Conservation (phyloP, 1,140 invertebrate genomes). For the Pseudomyrmex cubaensis region DNA sequence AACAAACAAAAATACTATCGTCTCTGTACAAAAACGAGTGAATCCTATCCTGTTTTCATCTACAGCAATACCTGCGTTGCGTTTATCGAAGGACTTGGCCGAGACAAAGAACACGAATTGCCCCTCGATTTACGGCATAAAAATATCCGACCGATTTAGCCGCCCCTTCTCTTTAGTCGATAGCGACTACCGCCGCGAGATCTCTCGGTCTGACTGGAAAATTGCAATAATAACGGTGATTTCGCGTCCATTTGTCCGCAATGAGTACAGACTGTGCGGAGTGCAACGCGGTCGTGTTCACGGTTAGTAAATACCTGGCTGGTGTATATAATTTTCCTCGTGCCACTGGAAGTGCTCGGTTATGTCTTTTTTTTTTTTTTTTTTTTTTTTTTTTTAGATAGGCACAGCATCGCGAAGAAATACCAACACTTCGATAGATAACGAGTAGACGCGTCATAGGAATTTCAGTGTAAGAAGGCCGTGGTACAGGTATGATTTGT, state of each 20-base stretch:
- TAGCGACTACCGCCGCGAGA: conserved; percentile 52
- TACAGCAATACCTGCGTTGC: conserved; percentile 1
- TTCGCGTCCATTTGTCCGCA: conserved; percentile 66
- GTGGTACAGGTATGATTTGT: conserved; percentile 24
- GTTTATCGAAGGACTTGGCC: conserved; percentile 40
- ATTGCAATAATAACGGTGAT: conserved; percentile 70
- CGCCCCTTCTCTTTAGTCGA: conserved; percentile 33
- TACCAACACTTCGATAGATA: conserved; percentile 49
- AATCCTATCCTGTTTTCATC: conserved; percentile 21
- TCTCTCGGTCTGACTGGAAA: conserved; percentile 58
- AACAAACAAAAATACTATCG: too few relatives aligned
- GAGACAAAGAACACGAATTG: conserved; percentile 52
- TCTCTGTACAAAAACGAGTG: neutral
- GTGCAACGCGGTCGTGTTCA: conserved; percentile 28
- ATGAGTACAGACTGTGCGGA: conserved; percentile 58
- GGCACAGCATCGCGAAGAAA: conserved; percentile 20
- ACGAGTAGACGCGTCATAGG: conserved; percentile 33
- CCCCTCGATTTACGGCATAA: conserved; percentile 47
- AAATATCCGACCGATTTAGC: conserved; percentile 56
- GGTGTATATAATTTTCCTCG: conserved; percentile 61
- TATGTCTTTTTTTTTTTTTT: neutral
- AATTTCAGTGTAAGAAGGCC: conserved; percentile 43
- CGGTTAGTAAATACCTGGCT: conserved; percentile 61
- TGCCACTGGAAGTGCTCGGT: conserved; percentile 58
- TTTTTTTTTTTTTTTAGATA: neutral